Conservation (phyloP, 2,113 vertebrate genomes). For the Labeo rohita region DNA sequence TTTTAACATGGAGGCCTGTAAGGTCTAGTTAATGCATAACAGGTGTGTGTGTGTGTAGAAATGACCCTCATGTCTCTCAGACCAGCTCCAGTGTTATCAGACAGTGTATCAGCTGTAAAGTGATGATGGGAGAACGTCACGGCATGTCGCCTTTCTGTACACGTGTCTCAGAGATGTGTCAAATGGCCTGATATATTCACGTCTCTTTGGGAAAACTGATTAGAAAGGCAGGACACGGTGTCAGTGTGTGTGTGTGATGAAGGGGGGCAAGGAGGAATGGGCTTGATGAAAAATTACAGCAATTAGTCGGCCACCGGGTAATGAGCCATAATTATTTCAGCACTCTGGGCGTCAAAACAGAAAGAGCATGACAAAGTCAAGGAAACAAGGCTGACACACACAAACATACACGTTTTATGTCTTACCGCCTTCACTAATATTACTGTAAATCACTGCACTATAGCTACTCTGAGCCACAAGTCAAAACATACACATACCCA, state of each 20-base stretch:
- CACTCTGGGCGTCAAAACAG: slow-evolving; percentile 56
- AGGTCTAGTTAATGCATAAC: too few species aligned
- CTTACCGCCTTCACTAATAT: background rate
- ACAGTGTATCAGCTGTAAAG: slow-evolving; percentile 3
- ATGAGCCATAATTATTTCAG: slow-evolving; percentile 77
- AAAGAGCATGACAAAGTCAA: slow-evolving; percentile 42
- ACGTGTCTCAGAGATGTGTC: slow-evolving; percentile 41
- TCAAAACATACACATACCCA: background rate
- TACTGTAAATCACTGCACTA: background rate
- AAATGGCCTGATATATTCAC: slow-evolving; percentile 45
- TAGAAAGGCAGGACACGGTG: slow-evolving; percentile 41
- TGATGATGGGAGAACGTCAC: slow-evolving; percentile 14
- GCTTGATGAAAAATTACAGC: slow-evolving; percentile 74
- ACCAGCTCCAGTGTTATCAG: background rate
- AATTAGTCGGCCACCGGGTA: slow-evolving; percentile 72
- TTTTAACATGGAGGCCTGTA: background rate
- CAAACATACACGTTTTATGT: slow-evolving; percentile 28
- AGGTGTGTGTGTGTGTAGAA: background rate
- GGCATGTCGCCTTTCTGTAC: slow-evolving; percentile 12
- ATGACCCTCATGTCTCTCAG: slow-evolving; percentile 17
- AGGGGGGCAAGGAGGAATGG: slow-evolving; percentile 57
- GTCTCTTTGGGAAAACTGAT: slow-evolving; percentile 52
- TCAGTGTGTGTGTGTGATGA: slow-evolving; percentile 59
- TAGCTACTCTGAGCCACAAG: background rate
- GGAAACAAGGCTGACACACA: slow-evolving; percentile 11